Evolutionary conservation across 2,113 vertebrate species (phyloP).

Genomic region (Morone saxatilis): DNA sequence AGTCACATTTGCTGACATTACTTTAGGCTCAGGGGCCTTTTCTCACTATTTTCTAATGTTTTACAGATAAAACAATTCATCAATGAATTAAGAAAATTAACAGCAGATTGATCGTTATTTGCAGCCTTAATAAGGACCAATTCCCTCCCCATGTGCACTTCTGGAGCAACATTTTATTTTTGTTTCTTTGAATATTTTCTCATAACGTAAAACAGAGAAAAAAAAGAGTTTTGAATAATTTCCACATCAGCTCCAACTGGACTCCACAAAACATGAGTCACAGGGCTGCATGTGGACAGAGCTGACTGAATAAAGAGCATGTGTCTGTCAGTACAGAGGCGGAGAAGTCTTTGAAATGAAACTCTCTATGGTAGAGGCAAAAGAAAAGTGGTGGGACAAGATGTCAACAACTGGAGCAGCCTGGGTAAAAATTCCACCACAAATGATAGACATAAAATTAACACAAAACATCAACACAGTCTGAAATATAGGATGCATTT

Average conservation of each 20-base stretch:
- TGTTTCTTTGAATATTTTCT: neutral
- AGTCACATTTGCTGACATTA: neutral
- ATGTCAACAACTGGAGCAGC: conserved; percentile 13
- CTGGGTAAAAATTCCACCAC: conserved; percentile 6
- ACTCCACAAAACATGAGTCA: conserved; percentile 52
- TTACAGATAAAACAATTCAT: neutral
- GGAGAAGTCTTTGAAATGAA: conserved; percentile 31
- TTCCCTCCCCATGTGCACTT: neutral
- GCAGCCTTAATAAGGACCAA: neutral
- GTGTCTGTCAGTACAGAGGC: conserved; percentile 31
- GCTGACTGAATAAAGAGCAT: conserved; percentile 36
- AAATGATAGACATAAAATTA: conserved; percentile 25
- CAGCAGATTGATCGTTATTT: neutral
- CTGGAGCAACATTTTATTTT: neutral
- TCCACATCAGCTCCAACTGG: neutral
- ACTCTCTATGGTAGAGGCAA: conserved; percentile 16
- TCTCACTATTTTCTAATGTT: neutral
- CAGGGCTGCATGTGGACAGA: conserved; percentile 35
- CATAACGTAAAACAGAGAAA: neutral
- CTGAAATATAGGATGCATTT: conserved; percentile 10
- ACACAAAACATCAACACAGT: conserved; percentile 8
- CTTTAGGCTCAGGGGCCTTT: neutral
- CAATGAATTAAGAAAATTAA: neutral
- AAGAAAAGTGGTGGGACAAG: conserved; percentile 19
- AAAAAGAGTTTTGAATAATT: neutral